These are phyloP conservation scores for Microcebus ravelobensis DNA, from an alignment of 2,113 vertebrate species.

Conservation along the genomic window DNA sequence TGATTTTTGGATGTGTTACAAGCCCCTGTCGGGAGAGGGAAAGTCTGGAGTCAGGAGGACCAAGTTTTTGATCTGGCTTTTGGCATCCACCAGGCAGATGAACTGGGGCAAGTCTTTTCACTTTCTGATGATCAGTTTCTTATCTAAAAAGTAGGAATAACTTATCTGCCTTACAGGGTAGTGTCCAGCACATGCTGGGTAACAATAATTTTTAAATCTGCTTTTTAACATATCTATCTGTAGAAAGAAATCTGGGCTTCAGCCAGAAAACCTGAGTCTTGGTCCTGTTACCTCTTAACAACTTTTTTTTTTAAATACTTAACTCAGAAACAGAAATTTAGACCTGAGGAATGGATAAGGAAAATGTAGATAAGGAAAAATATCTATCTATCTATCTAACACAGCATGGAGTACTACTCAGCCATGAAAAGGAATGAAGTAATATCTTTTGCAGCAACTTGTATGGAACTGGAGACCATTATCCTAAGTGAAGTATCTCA, in stretches of 20 bases:
- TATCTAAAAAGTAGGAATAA: not conserved
- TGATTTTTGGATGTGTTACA: slow-evolving; percentile 15
- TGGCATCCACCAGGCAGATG: fast-evolving
- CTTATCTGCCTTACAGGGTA: not conserved
- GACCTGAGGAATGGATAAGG: too few relatives aligned
- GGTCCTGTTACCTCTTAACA: not conserved
- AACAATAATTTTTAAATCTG: not conserved
- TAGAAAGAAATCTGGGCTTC: not conserved
- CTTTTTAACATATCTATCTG: not conserved
- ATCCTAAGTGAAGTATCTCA: too few relatives aligned
- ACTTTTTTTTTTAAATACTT: not conserved
- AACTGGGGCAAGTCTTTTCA: not conserved
- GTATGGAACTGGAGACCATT: too few relatives aligned
- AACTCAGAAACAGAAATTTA: not conserved
- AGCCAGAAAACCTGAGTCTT: not conserved
- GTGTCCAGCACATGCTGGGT: not conserved
- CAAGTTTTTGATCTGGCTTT: not conserved
- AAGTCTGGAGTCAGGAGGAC: not conserved
- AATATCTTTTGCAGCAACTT: too few relatives aligned
- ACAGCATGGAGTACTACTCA: too few relatives aligned
- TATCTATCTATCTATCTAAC: too few relatives aligned
- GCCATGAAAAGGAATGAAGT: too few relatives aligned
- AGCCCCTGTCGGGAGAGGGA: not conserved
- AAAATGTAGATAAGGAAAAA: too few relatives aligned
- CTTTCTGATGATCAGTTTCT: not conserved